phyloP scores from a whole-genome alignment of 23 tunicate species.

The Styela plicata region DNA sequence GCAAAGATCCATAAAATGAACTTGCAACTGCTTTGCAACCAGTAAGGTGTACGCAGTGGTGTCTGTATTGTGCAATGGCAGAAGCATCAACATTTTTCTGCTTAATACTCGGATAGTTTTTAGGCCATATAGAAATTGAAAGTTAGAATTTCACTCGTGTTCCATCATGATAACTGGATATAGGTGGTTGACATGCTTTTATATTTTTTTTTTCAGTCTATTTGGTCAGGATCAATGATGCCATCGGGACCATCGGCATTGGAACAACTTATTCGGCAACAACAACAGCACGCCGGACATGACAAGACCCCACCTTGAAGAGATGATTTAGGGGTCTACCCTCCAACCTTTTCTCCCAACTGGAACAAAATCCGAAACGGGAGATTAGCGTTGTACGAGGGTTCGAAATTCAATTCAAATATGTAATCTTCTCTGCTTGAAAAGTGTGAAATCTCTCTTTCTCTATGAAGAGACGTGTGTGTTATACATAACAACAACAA shows the following conservation, averaged over 20 bases:
- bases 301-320: slow-evolving; percentile 85
- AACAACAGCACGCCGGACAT: slow-evolving; percentile 65
- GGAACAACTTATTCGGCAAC: slow-evolving; percentile 75
- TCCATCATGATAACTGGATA: too few relatives aligned
- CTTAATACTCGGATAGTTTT: too few relatives aligned
- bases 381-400: background rate
- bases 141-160: too few relatives aligned
- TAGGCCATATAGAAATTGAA: too few relatives aligned
- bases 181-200: too few relatives aligned
- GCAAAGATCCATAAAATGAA: too few relatives aligned
- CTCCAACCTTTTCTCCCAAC: slow-evolving; percentile 23
- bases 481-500: background rate
- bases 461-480: background rate
- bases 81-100: too few relatives aligned
- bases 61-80: too few relatives aligned
- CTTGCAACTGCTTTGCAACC: too few relatives aligned
- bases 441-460: background rate
- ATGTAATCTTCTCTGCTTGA: background rate
- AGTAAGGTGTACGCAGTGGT: too few relatives aligned
- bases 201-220: slow-evolving; percentile 38
- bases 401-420: background rate
- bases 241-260: slow-evolving; percentile 77
- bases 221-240: slow-evolving; percentile 75
- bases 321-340: background rate
- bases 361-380: too few relatives aligned